These are phyloP conservation scores for Pogonognathellus flavescens DNA, from an alignment of 1,140 invertebrate species.

Conservation along the genomic window DNA sequence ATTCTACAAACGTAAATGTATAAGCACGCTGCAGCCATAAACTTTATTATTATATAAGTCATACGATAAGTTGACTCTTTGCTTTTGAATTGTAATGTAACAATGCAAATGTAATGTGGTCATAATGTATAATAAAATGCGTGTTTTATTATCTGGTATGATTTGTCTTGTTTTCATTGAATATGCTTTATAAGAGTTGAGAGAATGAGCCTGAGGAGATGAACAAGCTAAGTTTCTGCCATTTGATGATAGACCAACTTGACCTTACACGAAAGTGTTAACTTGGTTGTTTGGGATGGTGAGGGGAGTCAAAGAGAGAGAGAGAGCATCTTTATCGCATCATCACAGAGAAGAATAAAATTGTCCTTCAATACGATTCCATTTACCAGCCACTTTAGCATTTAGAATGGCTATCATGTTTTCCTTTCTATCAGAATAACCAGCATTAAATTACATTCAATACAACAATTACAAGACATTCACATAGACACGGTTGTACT, in stretches of 20 bases:
- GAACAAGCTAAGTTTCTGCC: not conserved
- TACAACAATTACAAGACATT: conserved; percentile 26
- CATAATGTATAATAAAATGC: no score
- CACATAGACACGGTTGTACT: not conserved
- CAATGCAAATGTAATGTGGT: no score
- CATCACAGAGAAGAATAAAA: not conserved
- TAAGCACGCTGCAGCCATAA: no score
- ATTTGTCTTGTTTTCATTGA: not conserved
- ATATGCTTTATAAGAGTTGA: not conserved
- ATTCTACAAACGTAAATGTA: no score
- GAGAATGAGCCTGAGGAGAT: not conserved
- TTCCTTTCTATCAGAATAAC: conserved; percentile 32
- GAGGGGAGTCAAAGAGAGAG: not conserved
- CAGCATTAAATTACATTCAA: conserved; percentile 42
- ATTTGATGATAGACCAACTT: conserved; percentile 10
- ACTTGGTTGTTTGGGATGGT: conserved; percentile 34
- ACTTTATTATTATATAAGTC: no score
- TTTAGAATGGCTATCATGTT: conserved; percentile 36
- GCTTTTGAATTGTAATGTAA: no score
- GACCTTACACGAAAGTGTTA: conserved; percentile 33
- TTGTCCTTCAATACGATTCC: conserved; percentile 29
- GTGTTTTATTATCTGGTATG: no score
- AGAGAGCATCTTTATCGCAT: conserved; percentile 27
- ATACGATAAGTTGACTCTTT: no score
- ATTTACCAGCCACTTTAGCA: conserved; percentile 29